Base-by-base conservation (phyloP, 2,113 vertebrate genomes). In the Andinoacara biseriatus region DNA sequence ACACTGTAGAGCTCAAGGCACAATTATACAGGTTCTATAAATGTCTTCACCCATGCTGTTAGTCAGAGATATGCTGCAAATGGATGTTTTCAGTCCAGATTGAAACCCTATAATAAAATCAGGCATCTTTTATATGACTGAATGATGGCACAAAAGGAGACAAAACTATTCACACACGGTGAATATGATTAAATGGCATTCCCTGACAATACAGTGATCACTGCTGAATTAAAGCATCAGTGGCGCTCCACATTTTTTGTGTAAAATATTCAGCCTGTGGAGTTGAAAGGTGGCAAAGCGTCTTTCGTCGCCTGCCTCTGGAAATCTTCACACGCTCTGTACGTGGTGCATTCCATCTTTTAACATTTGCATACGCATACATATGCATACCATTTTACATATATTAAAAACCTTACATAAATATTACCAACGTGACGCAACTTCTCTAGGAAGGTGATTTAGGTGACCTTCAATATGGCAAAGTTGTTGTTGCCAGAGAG, bases 11-110 rank as follows among this genome's bases (percentile, higher is more conserved):
- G 59, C 85, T 83, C n/a, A 3, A 76, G 69, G 82, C 79, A 43
- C 77, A 90, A 89, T 90, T 84, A 89, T 80, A 72, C 81, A 76
- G 31, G 35, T 80, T 90, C 84, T 88, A 91, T 92, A 87, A 91
- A 90, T 84, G 74, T 86, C 88, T 59, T 86, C 22, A 22, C 29
- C 9, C 62, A 78, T 69, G 58, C 81, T 58, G 58, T 10, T 33
- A 57, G 84, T 61, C 62, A 79, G 61, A 38, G 31, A 74, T 49
- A 35, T 65, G 81, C 84, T 76, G 74, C 38, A 80, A 87, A 81
- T 78, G 79, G 57, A 58, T 35, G 46, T 20, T 81, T 76, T 76
- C 54, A 35, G 31, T 65, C 8, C 31, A 46, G 4, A 81, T 24
- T 40, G 22, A 80, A 52, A 24, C 4, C 75, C 22, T 8, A 15